Conservation (phyloP, 2,797 vertebrate species). For the Adelosebastes latens region DNA sequence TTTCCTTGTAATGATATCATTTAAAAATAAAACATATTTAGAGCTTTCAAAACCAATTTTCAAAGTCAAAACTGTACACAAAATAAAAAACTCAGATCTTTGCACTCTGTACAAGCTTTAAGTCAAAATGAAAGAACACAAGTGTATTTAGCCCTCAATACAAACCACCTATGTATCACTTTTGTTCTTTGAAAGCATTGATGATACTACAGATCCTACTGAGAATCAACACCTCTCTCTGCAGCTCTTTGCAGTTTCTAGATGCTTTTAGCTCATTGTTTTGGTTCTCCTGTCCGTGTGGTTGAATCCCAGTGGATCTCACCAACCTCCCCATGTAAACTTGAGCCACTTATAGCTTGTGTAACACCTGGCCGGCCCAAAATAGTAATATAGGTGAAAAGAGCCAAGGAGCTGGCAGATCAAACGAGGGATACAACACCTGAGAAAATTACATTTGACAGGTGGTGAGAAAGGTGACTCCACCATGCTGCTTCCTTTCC, state of each 20-base stretch:
- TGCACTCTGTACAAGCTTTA: neutral
- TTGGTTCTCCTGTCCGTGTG: neutral
- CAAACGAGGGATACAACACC: neutral
- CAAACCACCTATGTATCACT: neutral
- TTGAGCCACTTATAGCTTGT: neutral
- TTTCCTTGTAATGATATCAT: neutral
- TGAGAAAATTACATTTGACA: conserved; percentile 39
- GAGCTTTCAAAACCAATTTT: too few relatives aligned
- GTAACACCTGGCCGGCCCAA: neutral
- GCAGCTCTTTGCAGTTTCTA: neutral
- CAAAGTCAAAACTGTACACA: neutral
- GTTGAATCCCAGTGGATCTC: neutral
- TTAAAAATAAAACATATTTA: neutral
- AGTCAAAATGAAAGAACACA: neutral
- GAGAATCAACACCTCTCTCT: neutral
- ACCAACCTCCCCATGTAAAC: neutral
- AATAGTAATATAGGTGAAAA: conserved; percentile 2
- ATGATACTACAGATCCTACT: neutral
- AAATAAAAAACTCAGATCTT: neutral
- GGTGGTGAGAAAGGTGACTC: conserved; percentile 25
- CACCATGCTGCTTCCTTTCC: neutral
- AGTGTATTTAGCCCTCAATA: neutral
- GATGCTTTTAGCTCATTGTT: neutral
- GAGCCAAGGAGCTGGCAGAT: conserved; percentile 6
- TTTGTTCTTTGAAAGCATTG: neutral